Evolutionary conservation across 1,140 invertebrate species (phyloP).

Genomic region (Drosophila baimaii): DNA sequence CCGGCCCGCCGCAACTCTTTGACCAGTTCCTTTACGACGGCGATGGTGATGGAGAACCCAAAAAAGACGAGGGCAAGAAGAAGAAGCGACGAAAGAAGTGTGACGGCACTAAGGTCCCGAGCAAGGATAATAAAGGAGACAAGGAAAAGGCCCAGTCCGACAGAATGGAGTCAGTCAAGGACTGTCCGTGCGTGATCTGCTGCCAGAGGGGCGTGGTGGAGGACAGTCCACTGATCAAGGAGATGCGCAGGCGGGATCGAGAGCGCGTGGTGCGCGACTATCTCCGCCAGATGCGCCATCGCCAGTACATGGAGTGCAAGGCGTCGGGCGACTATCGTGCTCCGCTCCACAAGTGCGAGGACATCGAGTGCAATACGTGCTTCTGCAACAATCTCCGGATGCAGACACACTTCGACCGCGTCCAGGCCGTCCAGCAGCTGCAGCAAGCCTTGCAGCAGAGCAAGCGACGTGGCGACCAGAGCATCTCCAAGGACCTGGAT

Average conservation of each 20-base stretch:
- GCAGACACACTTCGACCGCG: constrained; percentile 32
- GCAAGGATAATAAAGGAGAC: not conserved
- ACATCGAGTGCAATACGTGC: constrained; percentile 16
- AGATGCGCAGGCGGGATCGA: constrained; percentile 43
- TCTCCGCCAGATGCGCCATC: constrained; percentile 33
- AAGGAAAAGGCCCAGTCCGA: too few relatives aligned
- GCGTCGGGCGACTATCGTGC: not conserved
- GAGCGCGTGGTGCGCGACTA: constrained; percentile 34
- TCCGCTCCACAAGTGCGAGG: constrained; percentile 38
- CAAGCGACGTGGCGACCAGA: not conserved
- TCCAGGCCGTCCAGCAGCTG: constrained; percentile 48
- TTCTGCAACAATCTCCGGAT: constrained; percentile 34
- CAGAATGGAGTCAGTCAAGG: too few relatives aligned
- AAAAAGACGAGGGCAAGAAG: not conserved
- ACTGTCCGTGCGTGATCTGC: constrained; percentile 58
- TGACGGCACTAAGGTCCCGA: too few relatives aligned
- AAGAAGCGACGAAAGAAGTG: not conserved
- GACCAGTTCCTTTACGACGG: too few relatives aligned
- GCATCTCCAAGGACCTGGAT: constrained; percentile 3
- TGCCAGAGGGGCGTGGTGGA: constrained; percentile 3
- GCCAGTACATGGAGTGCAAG: constrained; percentile 28
- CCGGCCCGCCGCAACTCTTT: too few relatives aligned
- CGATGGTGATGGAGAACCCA: too few relatives aligned
- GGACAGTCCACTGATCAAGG: constrained; percentile 46
- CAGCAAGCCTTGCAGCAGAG: constrained; percentile 10